These are phyloP conservation scores for Triplophysa rosa DNA, from an alignment of 2,113 vertebrate species.

Conservation along the genomic window DNA sequence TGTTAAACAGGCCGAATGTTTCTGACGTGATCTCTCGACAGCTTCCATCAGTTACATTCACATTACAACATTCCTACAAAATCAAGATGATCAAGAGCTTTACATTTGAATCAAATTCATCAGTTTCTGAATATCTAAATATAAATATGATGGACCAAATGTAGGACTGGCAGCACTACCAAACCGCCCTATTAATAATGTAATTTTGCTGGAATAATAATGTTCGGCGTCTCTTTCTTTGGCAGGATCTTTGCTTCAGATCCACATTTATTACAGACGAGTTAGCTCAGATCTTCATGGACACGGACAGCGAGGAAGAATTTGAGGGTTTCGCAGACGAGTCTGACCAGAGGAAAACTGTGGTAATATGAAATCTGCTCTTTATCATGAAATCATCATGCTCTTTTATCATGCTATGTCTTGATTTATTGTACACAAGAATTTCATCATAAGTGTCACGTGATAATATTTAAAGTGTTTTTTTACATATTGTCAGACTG, in stretches of 20 bases:
- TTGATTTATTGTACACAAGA: not conserved
- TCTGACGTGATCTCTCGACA: no score
- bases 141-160: not conserved
- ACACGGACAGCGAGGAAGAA: slow-evolving; percentile 84
- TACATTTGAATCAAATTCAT: no score
- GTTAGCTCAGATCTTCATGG: slow-evolving; percentile 84
- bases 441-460: slow-evolving; percentile 60
- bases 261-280: slow-evolving; percentile 82
- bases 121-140: not conserved
- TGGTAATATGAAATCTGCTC: slow-evolving; percentile 44
- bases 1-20: no score
- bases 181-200: slow-evolving; percentile 13
- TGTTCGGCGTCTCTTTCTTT: slow-evolving; percentile 23
- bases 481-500: slow-evolving; percentile 55
- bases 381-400: no score
- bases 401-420: no score
- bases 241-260: slow-evolving; percentile 73
- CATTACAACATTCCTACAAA: no score
- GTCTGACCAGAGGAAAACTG: slow-evolving; percentile 57
- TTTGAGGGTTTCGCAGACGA: slow-evolving; percentile 84
- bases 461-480: slow-evolving; percentile 23
- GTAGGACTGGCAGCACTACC: no score
- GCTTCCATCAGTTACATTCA: no score
- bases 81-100: no score
- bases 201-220: slow-evolving; percentile 10